Evolutionary conservation across 1,140 invertebrate species (phyloP), one percentile per base, ranked within the genome.

Genomic region (Dolichoris vasculosae): DNA sequence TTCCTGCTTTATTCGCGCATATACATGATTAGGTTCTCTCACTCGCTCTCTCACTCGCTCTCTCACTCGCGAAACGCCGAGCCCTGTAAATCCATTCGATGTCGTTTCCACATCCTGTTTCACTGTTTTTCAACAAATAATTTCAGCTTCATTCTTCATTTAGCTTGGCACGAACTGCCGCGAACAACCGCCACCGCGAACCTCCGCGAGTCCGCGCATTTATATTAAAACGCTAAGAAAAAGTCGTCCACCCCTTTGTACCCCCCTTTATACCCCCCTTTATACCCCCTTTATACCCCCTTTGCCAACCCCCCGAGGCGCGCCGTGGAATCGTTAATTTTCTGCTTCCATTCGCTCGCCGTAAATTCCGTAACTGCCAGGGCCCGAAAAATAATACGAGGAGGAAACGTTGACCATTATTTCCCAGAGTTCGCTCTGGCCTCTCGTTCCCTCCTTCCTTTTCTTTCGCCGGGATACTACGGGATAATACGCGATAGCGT

Each of bases 91-190:
- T 93, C 91, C 92, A 90, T 87, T 88, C 87, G 89, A 89, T 93
- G 93, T 93, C 93, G 90, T 93, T 93, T 93, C 91, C 93, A 93
- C 92, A 92, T 93, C 93, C 92, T 93, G 92, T 93, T 93, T 93
- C 92, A 92, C 91, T 92, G 92, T 93, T 93, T 93, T 93, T 91
- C 90, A 92, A 91, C 91, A 93, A 93, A 93, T 93, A 93, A 93
- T 93, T 93, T 93, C 90, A 92, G 92, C 92, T 93, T 93, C 92
- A 93, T 93, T 93, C 93, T 93, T 93, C 92, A 93, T 93, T 93
- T 93, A 92, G 91, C 91, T 92, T 93, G 92, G 93, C 92, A 93
- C 92, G 92, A 93, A 93, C 93, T 93, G 92, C 93, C 93, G 92
- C 92, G 93, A 93, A 93, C 92, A 93, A 93, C 89, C 91, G 90